A percentile compares a stretch with the other conserved stretches of the same genome.
These are phyloP conservation scores for Lasioglossum villosulum DNA, from an alignment of 2,888 invertebrate species.

Conservation along the genomic window DNA sequence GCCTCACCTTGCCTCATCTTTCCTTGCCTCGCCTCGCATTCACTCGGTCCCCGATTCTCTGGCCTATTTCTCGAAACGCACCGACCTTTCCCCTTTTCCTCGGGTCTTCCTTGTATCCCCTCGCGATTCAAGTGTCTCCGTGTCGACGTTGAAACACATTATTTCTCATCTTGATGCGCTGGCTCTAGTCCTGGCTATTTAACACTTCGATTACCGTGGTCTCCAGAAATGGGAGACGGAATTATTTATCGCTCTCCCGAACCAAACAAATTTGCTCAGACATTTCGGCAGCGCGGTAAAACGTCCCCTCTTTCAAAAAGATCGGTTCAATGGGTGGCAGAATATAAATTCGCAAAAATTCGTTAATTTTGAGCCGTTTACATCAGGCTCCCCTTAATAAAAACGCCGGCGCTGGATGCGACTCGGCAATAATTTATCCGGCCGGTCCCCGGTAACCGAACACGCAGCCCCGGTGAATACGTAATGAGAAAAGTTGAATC, in stretches of 20 bases:
- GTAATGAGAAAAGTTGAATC: constrained; percentile 77
- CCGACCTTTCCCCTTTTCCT: not conserved
- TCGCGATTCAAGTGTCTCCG: not conserved
- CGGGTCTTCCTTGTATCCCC: not conserved
- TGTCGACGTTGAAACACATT: constrained; percentile 18
- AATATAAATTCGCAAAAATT: not conserved
- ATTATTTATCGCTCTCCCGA: not conserved
- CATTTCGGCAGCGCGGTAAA: not conserved
- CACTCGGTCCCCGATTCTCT: constrained; percentile 30
- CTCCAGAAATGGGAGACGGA: not conserved
- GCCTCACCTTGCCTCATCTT: not conserved
- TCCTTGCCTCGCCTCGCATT: not conserved
- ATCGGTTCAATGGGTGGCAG: not conserved
- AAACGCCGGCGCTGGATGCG: constrained; percentile 23
- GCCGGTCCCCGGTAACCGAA: constrained; percentile 16
- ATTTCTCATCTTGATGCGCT: not conserved
- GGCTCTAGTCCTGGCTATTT: not conserved
- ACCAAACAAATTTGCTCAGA: not conserved
- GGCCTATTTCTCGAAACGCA: constrained; percentile 34
- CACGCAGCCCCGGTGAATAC: constrained; percentile 44
- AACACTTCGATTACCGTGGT: not conserved
- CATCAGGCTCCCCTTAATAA: constrained; percentile 35
- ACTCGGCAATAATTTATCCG: constrained; percentile 44
- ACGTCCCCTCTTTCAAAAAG: not conserved
- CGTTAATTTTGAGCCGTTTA: not conserved